A percentile compares a stretch with the other conserved stretches of the same genome.
Conservation (phyloP, 2,113 vertebrate species). For the Tychaedon coryphoeus region DNA sequence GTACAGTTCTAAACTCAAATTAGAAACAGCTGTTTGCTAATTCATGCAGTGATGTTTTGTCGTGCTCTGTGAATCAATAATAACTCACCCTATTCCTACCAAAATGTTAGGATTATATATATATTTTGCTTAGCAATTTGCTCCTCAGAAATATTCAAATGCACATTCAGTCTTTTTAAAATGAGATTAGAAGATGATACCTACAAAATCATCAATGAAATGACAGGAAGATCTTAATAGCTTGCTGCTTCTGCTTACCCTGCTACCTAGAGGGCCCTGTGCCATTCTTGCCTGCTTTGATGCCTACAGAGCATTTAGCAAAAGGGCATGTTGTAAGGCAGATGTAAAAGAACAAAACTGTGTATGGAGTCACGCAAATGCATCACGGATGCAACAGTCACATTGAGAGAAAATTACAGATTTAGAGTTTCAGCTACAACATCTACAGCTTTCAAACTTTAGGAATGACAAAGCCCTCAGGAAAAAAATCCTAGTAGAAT, state of each 20-base stretch:
- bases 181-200: neutral
- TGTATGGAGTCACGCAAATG: accelerated
- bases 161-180: neutral
- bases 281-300: neutral
- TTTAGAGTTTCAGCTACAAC: constrained; percentile 41
- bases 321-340: neutral
- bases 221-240: neutral
- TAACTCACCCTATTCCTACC: constrained; percentile 75
- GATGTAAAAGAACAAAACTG: neutral
- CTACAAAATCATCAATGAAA: neutral
- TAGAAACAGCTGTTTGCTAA: constrained; percentile 92
- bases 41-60: constrained; percentile 85
- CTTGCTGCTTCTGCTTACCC: neutral
- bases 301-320: neutral
- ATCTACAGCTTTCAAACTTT: constrained; percentile 45
- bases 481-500: constrained; percentile 60
- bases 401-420: neutral
- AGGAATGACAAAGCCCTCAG: constrained; percentile 55
- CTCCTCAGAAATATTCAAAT: neutral
- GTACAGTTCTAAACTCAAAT: constrained; percentile 87
- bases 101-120: constrained; percentile 70
- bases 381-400: neutral
- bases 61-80: constrained; percentile 85
- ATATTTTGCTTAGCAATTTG: constrained; percentile 38
- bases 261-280: neutral